Evolutionary conservation across 2,888 invertebrate species (phyloP), one percentile per base, ranked within the genome.

Genomic region (Hydraecia micacea): DNA sequence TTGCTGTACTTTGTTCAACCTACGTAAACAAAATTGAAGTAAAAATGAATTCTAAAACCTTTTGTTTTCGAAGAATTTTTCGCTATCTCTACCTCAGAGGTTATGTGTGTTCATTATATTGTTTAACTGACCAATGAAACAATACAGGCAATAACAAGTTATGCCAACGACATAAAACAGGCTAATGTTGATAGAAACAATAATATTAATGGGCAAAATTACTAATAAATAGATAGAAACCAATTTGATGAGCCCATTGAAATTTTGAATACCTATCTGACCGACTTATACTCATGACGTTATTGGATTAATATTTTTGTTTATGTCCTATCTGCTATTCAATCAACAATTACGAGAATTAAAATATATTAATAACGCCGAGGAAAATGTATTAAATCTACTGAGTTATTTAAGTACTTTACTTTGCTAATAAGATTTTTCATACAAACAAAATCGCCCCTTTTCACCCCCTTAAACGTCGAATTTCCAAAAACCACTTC

Each of bases 81-180:
- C 13, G 25, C 60, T 75, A 36, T 36, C 77, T 11, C 39, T 84
- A 78, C 73, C 36, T 21, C n/a, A 39, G n/a, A 46, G 39, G 28
- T 77, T 80, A 83, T 73, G 62, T 42, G 65, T 69, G 55, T 71
- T 80, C 66, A 65, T 77, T 80, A 55, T 32, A 73, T 46, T 71
- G 63, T 49, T 75, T 13, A 71, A 68, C 55, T 80, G 76, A 60
- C 81, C 79, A 60, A 65, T 65, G 60, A 55, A 75, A 60, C 8
- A 74, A 49, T 63, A 49, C 46, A 66, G 42, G 13, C 28, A 62
- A 67, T 67, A 46, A 67, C 28, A 62, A 28, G 15, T 60, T 67
- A 58, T 32, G 25, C 74, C 13, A 60, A 21, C 5, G 28, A 73
- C 70, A 42, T 32, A 25, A 70, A 70, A 52, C 49, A 32, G 42